These are phyloP conservation scores for Spea bombifrons DNA, from an alignment of 2,113 vertebrate species.

Conservation along the genomic window DNA sequence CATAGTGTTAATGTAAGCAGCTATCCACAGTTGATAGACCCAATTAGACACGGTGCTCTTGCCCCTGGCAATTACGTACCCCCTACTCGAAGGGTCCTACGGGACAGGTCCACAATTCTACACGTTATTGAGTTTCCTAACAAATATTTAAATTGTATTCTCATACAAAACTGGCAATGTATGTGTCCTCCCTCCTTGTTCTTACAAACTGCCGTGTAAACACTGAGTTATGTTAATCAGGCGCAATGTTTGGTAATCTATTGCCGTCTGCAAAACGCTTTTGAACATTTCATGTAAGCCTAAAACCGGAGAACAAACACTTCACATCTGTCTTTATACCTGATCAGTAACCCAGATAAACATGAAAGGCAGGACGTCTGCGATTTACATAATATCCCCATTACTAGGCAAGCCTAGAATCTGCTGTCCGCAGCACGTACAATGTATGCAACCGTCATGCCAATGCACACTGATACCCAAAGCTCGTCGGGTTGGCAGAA, in stretches of 20 bases:
- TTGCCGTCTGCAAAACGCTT: background rate
- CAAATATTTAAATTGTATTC: no score
- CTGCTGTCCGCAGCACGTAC: conserved; percentile 27
- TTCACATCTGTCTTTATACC: conserved; percentile 26
- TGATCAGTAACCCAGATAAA: conserved; percentile 25
- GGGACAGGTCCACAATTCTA: no score
- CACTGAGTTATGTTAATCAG: background rate
- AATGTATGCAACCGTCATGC: conserved; percentile 36
- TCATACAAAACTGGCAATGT: no score
- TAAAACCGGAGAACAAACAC: conserved; percentile 29
- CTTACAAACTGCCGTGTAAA: background rate
- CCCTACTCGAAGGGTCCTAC: no score
- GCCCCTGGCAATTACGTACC: no score
- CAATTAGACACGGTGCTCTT: no score
- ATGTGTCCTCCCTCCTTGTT: background rate
- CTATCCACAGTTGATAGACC: no score
- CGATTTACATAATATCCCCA: conserved; percentile 38
- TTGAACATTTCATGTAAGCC: conserved; percentile 21
- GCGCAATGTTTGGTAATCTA: conserved; percentile 5
- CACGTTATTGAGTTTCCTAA: no score
- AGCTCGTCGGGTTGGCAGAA: conserved; percentile 54
- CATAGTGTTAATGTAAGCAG: no score
- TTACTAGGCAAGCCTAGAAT: conserved; percentile 24
- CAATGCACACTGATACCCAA: conserved; percentile 37
- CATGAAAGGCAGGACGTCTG: conserved; percentile 34